A percentile compares a stretch with the other conserved stretches of the same genome.
Conservation (phyloP, 2,888 invertebrate genomes). For the Plemyria rubiginata region DNA sequence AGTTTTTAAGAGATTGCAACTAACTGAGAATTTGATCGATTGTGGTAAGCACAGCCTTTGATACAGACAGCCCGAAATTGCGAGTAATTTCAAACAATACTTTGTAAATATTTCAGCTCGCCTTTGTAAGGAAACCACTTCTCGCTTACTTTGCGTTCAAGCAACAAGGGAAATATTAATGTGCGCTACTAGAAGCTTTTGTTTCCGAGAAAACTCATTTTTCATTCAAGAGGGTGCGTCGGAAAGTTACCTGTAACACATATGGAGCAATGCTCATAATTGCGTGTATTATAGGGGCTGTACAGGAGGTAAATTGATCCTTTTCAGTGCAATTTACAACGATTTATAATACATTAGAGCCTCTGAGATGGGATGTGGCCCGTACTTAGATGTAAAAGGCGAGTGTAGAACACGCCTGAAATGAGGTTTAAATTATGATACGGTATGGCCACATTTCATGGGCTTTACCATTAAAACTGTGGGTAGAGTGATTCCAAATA, state of each 20-base stretch:
- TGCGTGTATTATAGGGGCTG: slow-evolving; percentile 55
- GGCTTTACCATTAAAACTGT: slow-evolving; percentile 36
- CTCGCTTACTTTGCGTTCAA: slow-evolving; percentile 70
- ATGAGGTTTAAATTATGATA: slow-evolving; percentile 37
- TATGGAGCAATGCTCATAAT: slow-evolving; percentile 61
- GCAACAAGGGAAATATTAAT: slow-evolving; percentile 63
- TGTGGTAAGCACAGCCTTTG: not conserved
- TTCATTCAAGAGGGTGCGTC: slow-evolving; percentile 59
- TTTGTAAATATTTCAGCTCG: slow-evolving; percentile 60
- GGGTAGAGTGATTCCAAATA: not conserved
- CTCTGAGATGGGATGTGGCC: slow-evolving; percentile 43
- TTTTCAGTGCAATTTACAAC: slow-evolving; percentile 58
- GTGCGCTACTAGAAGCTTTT: slow-evolving; percentile 53
- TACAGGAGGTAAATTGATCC: slow-evolving; percentile 60
- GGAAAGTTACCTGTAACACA: slow-evolving; percentile 69
- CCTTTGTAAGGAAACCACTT: slow-evolving; percentile 74
- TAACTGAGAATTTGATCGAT: not conserved
- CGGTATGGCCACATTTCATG: slow-evolving; percentile 37
- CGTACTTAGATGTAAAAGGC: slow-evolving; percentile 38
- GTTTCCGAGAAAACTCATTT: slow-evolving; percentile 75
- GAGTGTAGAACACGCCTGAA: slow-evolving; percentile 26
- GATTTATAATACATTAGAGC: slow-evolving; percentile 54
- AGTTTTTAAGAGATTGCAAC: no score
- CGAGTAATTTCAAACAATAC: slow-evolving; percentile 47
- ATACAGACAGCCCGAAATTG: slow-evolving; percentile 22